Conservation (phyloP, 1,140 invertebrate genomes). For the Nasonia longicornis region DNA sequence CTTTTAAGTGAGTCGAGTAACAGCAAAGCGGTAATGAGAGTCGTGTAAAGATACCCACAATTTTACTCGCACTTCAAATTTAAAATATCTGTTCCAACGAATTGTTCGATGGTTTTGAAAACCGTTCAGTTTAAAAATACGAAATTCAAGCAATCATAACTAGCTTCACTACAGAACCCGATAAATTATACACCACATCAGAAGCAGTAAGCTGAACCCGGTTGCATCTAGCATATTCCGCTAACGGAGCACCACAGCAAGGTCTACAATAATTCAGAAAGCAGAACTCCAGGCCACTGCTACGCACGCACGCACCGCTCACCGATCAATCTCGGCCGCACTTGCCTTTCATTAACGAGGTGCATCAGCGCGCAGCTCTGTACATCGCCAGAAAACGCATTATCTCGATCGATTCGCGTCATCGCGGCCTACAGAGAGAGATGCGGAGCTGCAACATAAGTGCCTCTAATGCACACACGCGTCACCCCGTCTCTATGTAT, state of each 20-base stretch:
- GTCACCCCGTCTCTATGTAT: background rate
- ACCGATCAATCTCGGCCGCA: background rate
- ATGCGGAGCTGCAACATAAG: background rate
- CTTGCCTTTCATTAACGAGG: background rate
- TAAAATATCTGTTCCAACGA: too few species aligned
- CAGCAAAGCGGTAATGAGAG: background rate
- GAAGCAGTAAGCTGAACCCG: background rate
- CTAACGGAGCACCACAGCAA: background rate
- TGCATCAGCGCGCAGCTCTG: background rate
- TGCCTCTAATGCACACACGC: conserved; percentile 24
- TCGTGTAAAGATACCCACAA: background rate
- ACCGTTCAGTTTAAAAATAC: too few species aligned
- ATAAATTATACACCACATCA: conserved; percentile 3
- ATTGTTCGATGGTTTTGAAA: too few species aligned
- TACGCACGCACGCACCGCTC: background rate
- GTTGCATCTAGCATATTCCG: background rate
- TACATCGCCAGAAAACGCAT: conserved; percentile 23
- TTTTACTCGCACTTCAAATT: too few species aligned
- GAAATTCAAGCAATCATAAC: too few species aligned
- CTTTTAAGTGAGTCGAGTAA: background rate
- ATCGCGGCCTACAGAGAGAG: background rate
- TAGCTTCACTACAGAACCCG: too few species aligned
- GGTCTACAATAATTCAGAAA: background rate
- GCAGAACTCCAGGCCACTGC: background rate
- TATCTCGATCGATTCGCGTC: conserved; percentile 26